phyloP scores from a whole-genome alignment of 2,113 vertebrate genomes.

The Gasterosteus nipponicus region DNA sequence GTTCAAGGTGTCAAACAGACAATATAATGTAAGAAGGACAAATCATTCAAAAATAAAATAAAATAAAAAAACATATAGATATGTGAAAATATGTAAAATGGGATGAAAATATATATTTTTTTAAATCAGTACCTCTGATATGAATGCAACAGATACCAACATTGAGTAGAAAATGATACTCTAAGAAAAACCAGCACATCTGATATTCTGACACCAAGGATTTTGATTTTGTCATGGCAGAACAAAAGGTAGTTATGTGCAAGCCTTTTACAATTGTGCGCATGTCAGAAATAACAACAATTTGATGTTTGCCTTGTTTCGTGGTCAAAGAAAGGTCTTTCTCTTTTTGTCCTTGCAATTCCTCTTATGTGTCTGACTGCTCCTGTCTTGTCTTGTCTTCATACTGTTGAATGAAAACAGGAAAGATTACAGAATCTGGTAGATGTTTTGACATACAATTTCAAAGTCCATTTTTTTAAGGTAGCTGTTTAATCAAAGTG shows the following conservation, averaged over 20 bases:
- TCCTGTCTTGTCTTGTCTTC: background rate
- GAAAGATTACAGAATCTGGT: background rate
- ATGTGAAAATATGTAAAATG: background rate
- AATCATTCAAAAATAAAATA: background rate
- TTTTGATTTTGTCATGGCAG: slow-evolving; percentile 13
- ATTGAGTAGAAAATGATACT: background rate
- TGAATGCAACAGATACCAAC: background rate
- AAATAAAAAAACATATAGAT: background rate
- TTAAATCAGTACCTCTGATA: background rate
- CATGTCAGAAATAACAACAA: slow-evolving; percentile 20
- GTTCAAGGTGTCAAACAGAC: background rate
- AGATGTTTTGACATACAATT: background rate
- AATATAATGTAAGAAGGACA: background rate
- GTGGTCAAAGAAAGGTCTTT: slow-evolving; percentile 22
- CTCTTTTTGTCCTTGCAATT: background rate
- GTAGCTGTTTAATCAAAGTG: background rate
- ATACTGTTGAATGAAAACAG: background rate
- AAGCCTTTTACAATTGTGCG: slow-evolving; percentile 19
- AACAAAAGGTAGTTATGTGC: background rate
- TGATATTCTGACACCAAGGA: slow-evolving; percentile 32
- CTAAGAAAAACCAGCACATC: too few relatives aligned
- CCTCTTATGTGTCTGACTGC: background rate
- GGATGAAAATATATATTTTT: background rate
- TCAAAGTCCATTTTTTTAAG: background rate
- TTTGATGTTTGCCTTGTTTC: slow-evolving; percentile 7